A percentile compares a stretch with the other conserved stretches of the same genome.
These are phyloP conservation scores for Pardalotus punctatus DNA, from an alignment of 2,113 vertebrate genomes.

Conservation along the genomic window DNA sequence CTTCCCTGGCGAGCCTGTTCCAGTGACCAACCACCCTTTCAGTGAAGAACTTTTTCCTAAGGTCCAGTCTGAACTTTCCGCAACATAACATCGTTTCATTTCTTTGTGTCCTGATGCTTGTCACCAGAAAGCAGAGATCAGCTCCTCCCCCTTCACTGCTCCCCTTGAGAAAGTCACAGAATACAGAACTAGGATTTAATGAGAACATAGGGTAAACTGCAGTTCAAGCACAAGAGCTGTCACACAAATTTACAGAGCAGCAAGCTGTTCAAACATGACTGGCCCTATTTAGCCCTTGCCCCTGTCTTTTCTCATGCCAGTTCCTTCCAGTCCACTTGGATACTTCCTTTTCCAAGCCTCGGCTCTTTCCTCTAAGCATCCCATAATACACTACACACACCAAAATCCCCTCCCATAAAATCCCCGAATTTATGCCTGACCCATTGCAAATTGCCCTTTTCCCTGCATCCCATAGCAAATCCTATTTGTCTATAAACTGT, in stretches of 20 bases:
- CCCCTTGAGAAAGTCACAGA: not conserved
- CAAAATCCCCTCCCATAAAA: not conserved
- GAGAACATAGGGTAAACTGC: not conserved
- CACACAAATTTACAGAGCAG: not conserved
- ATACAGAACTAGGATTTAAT: not conserved
- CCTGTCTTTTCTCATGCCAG: not conserved
- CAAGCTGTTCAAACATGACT: not conserved
- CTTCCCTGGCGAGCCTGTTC: not conserved
- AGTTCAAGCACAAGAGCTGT: not conserved
- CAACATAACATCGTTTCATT: not conserved
- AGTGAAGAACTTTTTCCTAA: not conserved
- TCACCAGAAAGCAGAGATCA: not conserved
- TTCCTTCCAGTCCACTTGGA: not conserved
- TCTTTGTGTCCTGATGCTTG: not conserved
- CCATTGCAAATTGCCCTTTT: not conserved
- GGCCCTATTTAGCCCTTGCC: not conserved
- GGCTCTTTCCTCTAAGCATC: not conserved
- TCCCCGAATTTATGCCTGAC: not conserved
- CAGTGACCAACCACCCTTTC: not conserved
- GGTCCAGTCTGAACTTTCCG: not conserved
- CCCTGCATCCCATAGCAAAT: not conserved
- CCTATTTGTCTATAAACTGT: not conserved
- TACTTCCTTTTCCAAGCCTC: not conserved
- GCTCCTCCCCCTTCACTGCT: not conserved
- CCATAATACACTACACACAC: not conserved